phyloP scores from a whole-genome alignment of 2,113 vertebrate species.

The Rhipidura dahli region DNA sequence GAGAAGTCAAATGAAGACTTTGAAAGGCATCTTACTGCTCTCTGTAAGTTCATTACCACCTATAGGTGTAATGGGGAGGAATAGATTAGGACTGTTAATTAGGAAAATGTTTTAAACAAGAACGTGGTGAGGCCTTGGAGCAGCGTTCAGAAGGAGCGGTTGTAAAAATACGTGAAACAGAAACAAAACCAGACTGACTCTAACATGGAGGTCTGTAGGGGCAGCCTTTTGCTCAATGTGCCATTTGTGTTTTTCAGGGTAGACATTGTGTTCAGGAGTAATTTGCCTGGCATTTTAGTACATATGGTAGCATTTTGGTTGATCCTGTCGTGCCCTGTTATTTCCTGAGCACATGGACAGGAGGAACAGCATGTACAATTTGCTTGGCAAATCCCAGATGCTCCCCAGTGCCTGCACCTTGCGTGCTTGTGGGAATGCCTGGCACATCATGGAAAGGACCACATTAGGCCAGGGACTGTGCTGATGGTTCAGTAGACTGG shows the following conservation, averaged over 20 bases:
- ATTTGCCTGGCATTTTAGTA: neutral
- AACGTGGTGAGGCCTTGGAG: neutral
- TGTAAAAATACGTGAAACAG: neutral
- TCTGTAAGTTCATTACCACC: neutral
- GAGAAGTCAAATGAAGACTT: neutral
- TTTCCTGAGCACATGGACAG: neutral
- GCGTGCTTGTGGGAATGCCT: fast-evolving
- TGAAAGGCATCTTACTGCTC: neutral
- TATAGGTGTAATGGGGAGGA: neutral
- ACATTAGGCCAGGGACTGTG: neutral
- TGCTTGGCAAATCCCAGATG: neutral
- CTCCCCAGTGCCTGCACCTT: neutral
- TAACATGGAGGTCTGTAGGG: neutral
- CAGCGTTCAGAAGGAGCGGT: neutral
- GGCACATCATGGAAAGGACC: no score
- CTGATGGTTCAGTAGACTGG: neutral
- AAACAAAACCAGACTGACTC: neutral
- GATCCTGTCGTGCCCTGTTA: fast-evolving
- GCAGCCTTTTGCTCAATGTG: neutral
- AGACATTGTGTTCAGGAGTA: neutral
- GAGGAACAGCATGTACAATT: neutral
- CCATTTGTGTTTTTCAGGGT: neutral
- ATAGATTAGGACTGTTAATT: neutral
- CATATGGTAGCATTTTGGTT: neutral
- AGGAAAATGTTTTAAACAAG: neutral